These are phyloP conservation scores for Hyppa rectilinea DNA, from an alignment of 2,888 invertebrate genomes.

Conservation along the genomic window DNA sequence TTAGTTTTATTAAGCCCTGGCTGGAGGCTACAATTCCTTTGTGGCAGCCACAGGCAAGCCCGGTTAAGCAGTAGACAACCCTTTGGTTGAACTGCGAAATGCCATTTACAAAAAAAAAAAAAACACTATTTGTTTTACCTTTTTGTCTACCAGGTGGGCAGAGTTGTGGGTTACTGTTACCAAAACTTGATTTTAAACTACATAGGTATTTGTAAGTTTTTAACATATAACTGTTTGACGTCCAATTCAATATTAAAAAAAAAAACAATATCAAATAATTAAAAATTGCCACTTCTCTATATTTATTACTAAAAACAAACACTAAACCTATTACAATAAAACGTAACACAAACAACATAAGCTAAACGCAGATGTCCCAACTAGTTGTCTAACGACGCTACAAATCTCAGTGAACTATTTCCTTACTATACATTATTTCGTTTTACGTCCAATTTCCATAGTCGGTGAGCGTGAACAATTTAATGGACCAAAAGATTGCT, in stretches of 20 bases:
- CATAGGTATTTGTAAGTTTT: neutral
- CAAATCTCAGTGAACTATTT: conserved; percentile 85
- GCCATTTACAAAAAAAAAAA: too few species aligned
- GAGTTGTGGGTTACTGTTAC: neutral
- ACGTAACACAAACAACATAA: conserved; percentile 48
- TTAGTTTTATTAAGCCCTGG: too few species aligned
- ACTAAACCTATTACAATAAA: conserved; percentile 27
- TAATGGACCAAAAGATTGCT: conserved; percentile 90
- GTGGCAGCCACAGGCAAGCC: too few species aligned
- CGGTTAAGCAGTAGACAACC: too few species aligned
- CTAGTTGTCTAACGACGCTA: conserved; percentile 69
- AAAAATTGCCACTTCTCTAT: neutral
- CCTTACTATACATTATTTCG: conserved; percentile 86
- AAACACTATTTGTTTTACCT: too few species aligned
- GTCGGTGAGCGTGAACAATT: conserved; percentile 88
- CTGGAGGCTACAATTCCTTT: too few species aligned
- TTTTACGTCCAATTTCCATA: conserved; percentile 90
- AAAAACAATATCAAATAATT: neutral
- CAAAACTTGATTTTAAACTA: neutral
- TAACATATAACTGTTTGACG: too few species aligned
- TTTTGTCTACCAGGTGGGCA: neutral
- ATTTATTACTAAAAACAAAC: conserved; percentile 8
- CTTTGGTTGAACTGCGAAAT: too few species aligned
- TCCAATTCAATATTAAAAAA: neutral
- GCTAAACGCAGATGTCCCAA: conserved; percentile 64